These are phyloP conservation scores for Heliconius eleuchia DNA, from an alignment of 1,140 invertebrate species.

Conservation along the genomic window DNA sequence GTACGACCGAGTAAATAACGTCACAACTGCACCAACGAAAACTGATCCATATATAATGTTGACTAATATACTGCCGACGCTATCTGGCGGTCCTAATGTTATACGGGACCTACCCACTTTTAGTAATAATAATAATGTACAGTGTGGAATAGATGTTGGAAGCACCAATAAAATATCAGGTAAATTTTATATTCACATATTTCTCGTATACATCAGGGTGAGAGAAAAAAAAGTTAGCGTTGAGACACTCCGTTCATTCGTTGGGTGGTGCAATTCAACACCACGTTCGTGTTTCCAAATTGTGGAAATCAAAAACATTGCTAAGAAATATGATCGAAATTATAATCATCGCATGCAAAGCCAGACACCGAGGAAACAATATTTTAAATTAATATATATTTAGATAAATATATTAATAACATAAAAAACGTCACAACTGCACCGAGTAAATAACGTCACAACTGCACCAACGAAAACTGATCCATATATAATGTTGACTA, in stretches of 20 bases:
- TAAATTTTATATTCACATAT: background rate
- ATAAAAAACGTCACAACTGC: background rate
- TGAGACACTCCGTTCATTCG: too few relatives aligned
- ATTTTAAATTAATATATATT: too few relatives aligned
- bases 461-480: background rate
- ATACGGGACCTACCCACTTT: background rate
- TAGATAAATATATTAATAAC: too few relatives aligned
- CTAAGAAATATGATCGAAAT: too few relatives aligned
- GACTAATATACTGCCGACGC: background rate
- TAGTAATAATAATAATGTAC: background rate
- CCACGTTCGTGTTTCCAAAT: too few relatives aligned
- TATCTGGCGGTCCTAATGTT: background rate
- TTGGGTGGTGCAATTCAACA: too few relatives aligned
- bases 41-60: background rate
- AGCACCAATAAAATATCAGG: slow-evolving; percentile 37
- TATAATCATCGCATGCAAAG: too few relatives aligned
- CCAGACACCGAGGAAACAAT: too few relatives aligned
- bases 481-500: background rate
- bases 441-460: background rate
- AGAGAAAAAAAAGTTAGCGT: too few relatives aligned
- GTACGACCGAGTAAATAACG: background rate
- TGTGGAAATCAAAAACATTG: too few relatives aligned
- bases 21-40: background rate
- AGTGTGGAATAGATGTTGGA: slow-evolving; percentile 30
- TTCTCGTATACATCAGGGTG: too few relatives aligned